These are phyloP conservation scores for Sogatella furcifera DNA, from an alignment of 1,140 invertebrate species.

Conservation along the genomic window DNA sequence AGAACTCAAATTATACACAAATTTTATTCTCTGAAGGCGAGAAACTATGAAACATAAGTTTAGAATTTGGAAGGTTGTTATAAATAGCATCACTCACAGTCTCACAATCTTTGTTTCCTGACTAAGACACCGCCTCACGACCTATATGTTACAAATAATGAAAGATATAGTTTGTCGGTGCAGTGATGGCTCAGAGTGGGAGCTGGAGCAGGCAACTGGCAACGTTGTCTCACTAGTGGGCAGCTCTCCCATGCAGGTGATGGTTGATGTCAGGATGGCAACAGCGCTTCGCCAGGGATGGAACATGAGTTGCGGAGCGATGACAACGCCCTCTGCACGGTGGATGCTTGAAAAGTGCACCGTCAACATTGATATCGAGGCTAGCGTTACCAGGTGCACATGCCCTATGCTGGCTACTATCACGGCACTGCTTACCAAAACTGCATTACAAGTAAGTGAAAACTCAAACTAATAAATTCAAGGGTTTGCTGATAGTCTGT, in stretches of 20 bases:
- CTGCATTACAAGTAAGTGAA: not conserved
- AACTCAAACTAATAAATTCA: too few relatives aligned
- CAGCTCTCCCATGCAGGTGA: conserved; percentile 5
- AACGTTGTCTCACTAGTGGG: conserved; percentile 9
- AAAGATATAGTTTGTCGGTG: conserved; percentile 2
- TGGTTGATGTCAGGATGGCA: conserved; percentile 2
- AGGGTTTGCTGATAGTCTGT: too few relatives aligned
- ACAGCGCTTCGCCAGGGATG: conserved; percentile 7
- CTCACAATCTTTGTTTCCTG: conserved; percentile 7
- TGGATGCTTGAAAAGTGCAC: conserved; percentile 17
- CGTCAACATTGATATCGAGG: not conserved
- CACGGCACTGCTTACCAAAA: conserved; percentile 14
- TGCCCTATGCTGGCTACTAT: conserved; percentile 15
- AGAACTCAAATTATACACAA: too few relatives aligned
- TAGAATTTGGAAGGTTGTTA: too few relatives aligned
- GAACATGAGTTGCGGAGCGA: conserved; percentile 12
- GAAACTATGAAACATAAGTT: too few relatives aligned
- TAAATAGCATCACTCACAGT: too few relatives aligned
- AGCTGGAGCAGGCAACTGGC: conserved; percentile 51
- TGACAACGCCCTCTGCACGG: not conserved
- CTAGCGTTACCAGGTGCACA: conserved; percentile 12
- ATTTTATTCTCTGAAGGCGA: too few relatives aligned
- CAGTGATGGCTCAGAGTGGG: conserved; percentile 41
- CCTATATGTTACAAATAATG: not conserved
- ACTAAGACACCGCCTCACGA: not conserved